Evolutionary conservation across 2,797 vertebrate genomes (phyloP).

Genomic region (Gallinago stenura): DNA sequence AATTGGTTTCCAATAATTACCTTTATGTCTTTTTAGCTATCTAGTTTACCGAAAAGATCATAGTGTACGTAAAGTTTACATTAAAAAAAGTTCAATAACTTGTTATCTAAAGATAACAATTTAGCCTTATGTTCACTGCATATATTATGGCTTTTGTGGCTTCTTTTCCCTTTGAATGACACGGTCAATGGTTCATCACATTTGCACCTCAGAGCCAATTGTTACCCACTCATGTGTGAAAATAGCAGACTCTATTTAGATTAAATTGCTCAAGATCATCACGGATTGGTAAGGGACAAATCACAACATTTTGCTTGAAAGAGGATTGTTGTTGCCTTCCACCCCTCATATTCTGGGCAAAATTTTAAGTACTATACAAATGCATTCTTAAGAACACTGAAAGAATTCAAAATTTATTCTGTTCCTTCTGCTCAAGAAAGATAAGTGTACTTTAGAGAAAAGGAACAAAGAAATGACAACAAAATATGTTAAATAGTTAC

Average conservation of each 20-base stretch:
- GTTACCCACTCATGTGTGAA: conserved; percentile 74
- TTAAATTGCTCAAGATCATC: conserved; percentile 74
- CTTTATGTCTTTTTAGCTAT: conserved; percentile 38
- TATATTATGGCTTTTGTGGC: conserved; percentile 62
- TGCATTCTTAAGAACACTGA: background rate
- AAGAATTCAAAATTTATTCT: conserved; percentile 20
- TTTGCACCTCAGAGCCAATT: conserved; percentile 76
- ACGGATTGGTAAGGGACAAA: conserved; percentile 61
- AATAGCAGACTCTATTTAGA: conserved; percentile 73
- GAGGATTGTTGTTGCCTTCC: conserved; percentile 32
- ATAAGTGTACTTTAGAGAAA: background rate
- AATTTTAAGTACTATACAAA: conserved; percentile 20
- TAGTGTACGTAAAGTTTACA: conserved; percentile 60
- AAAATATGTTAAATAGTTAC: background rate
- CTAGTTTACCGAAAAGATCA: conserved; percentile 63
- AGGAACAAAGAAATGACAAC: background rate
- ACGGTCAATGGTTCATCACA: conserved; percentile 73
- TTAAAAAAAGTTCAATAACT: conserved; percentile 54
- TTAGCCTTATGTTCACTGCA: conserved; percentile 46
- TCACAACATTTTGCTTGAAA: conserved; percentile 70
- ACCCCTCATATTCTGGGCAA: background rate
- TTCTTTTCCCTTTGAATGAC: conserved; percentile 66
- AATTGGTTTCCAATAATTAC: conserved; percentile 74
- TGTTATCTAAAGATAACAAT: conserved; percentile 63
- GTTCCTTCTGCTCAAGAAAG: background rate